A percentile compares a stretch with the other conserved stretches of the same genome.
Conservation (phyloP, 1,140 invertebrate species). For the Kradibia gibbosae region DNA sequence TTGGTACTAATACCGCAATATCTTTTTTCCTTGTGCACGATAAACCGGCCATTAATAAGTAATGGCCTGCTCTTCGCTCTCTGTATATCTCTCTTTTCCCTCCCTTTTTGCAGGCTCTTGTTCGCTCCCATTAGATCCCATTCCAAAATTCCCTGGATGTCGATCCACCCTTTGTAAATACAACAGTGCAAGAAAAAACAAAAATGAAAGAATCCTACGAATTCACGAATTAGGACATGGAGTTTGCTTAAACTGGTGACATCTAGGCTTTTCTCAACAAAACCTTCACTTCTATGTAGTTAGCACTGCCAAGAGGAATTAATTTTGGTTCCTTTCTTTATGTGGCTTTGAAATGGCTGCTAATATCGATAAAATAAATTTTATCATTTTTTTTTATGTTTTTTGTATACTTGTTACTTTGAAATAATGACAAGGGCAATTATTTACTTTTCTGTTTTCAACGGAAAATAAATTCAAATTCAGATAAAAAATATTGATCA, state of each 20-base stretch:
- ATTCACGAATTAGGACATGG: not conserved
- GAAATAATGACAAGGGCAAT: no score
- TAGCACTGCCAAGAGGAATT: not conserved
- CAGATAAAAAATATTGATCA: no score
- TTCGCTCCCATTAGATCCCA: no score
- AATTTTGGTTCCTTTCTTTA: not conserved
- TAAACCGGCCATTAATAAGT: conserved; percentile 46
- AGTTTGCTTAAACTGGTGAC: conserved; percentile 39
- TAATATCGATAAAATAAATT: conserved; percentile 27
- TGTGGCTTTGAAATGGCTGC: not conserved
- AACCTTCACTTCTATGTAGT: not conserved
- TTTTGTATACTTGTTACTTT: no score
- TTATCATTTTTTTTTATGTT: conserved; percentile 29
- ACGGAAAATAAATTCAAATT: no score
- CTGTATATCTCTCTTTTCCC: not conserved
- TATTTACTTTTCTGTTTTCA: no score
- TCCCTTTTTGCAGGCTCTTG: not conserved
- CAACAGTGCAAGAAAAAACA: not conserved
- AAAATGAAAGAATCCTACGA: no score
- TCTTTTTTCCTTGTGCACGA: conserved; percentile 37
- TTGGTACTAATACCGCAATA: conserved; percentile 43
- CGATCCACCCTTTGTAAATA: not conserved
- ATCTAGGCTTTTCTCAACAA: conserved; percentile 28
- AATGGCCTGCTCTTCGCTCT: conserved; percentile 13
- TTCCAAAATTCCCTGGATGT: not conserved